These are phyloP conservation scores for Poeciliopsis gracilis DNA, from an alignment of 2,797 vertebrate genomes.

Conservation along the genomic window DNA sequence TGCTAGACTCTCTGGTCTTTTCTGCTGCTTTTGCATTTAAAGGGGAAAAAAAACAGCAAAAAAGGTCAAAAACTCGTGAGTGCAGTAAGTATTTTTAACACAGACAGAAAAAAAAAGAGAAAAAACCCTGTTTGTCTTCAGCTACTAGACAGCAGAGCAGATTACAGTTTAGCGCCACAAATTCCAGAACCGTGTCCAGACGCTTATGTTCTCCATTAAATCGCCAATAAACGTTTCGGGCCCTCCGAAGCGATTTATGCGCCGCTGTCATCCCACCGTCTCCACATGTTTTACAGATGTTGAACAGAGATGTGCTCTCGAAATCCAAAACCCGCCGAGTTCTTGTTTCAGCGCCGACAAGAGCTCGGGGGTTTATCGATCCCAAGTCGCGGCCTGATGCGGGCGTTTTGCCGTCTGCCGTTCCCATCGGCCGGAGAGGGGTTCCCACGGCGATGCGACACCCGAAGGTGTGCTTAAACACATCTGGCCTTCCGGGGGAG, in stretches of 20 bases:
- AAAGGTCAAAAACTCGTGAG: background rate
- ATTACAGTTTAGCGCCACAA: background rate
- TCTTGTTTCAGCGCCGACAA: background rate
- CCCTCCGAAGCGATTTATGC: background rate
- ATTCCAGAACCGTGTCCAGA: background rate
- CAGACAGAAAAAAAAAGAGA: background rate
- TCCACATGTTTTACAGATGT: conserved; percentile 14
- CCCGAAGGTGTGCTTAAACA: background rate
- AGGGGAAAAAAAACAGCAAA: background rate
- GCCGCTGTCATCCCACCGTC: background rate
- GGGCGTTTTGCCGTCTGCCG: background rate
- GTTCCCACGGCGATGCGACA: background rate
- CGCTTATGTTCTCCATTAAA: conserved; percentile 5
- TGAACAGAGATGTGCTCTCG: background rate
- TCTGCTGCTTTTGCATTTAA: conserved; percentile 6
- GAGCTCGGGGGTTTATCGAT: background rate
- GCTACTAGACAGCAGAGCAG: background rate
- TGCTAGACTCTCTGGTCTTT: conserved; percentile 6
- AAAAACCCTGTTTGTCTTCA: background rate
- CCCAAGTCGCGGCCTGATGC: background rate
- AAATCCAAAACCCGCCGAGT: background rate
- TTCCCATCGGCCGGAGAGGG: background rate
- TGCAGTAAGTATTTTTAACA: background rate
- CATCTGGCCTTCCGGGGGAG: background rate
- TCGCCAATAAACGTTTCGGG: background rate